A percentile compares a stretch with the other conserved stretches of the same genome.
These are phyloP conservation scores for Meteorus colon DNA, from an alignment of 2,888 invertebrate species.

Conservation along the genomic window DNA sequence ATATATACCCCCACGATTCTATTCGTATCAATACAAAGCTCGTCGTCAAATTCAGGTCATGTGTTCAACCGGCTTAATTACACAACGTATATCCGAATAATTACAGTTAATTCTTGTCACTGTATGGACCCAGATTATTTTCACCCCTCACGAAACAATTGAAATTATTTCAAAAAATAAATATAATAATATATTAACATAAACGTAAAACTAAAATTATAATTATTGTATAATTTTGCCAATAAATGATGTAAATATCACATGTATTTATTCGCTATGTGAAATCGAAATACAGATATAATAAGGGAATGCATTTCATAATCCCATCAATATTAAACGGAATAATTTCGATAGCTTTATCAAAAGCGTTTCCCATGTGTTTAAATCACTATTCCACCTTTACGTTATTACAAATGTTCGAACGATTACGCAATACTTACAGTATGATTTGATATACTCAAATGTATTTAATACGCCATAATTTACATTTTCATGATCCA, in stretches of 20 bases:
- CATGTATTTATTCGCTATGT: neutral
- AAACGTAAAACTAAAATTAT: no score
- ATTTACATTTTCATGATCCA: neutral
- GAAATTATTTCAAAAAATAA: neutral
- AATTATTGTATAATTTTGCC: no score
- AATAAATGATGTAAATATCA: neutral
- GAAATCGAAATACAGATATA: neutral
- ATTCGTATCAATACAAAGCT: neutral
- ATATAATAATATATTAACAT: neutral
- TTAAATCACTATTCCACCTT: neutral
- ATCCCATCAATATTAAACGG: neutral
- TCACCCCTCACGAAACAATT: neutral
- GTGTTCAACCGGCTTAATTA: conserved; percentile 17
- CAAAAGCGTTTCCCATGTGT: neutral
- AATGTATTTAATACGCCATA: neutral
- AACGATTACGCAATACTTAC: neutral
- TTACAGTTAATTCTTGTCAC: conserved; percentile 3
- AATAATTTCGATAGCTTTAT: neutral
- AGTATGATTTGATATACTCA: neutral
- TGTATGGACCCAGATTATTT: neutral
- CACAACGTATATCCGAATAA: conserved; percentile 16
- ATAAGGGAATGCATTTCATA: neutral
- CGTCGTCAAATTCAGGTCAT: conserved; percentile 15
- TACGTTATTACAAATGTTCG: neutral
- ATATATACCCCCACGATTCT: neutral